phyloP scores from a whole-genome alignment of 2,888 invertebrate genomes.

The Epinotia demarniana region DNA sequence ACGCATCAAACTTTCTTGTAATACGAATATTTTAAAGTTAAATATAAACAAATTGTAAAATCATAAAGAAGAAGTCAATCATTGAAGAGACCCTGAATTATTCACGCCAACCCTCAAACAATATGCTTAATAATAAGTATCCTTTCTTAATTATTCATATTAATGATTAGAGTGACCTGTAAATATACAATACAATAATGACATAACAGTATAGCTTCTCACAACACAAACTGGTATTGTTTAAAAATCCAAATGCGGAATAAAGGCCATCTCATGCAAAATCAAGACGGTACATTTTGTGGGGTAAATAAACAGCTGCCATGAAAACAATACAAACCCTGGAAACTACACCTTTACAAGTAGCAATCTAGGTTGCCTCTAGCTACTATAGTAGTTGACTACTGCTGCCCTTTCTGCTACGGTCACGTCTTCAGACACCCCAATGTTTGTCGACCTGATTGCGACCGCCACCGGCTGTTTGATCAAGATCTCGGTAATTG shows the following conservation, averaged over 20 bases:
- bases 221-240: too few species aligned
- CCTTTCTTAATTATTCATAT: too few species aligned
- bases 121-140: too few species aligned
- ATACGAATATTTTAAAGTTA: too few species aligned
- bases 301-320: not conserved
- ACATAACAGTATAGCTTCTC: too few species aligned
- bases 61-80: too few species aligned
- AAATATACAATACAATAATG: too few species aligned
- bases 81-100: too few species aligned
- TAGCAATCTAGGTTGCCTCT: not conserved
- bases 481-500: constrained; percentile 54
- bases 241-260: not conserved
- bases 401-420: constrained; percentile 10
- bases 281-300: not conserved
- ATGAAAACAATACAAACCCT: not conserved
- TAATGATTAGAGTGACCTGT: too few species aligned
- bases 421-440: constrained; percentile 41
- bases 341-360: not conserved
- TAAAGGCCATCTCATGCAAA: not conserved
- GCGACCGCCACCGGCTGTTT: constrained; percentile 49
- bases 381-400: not conserved
- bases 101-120: too few species aligned
- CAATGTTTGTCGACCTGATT: constrained; percentile 44
- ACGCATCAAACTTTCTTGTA: too few species aligned
- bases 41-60: too few species aligned